A percentile compares a stretch with the other conserved stretches of the same genome.
Conservation (phyloP, 2,797 vertebrate genomes). For the Pempheris klunzingeri region DNA sequence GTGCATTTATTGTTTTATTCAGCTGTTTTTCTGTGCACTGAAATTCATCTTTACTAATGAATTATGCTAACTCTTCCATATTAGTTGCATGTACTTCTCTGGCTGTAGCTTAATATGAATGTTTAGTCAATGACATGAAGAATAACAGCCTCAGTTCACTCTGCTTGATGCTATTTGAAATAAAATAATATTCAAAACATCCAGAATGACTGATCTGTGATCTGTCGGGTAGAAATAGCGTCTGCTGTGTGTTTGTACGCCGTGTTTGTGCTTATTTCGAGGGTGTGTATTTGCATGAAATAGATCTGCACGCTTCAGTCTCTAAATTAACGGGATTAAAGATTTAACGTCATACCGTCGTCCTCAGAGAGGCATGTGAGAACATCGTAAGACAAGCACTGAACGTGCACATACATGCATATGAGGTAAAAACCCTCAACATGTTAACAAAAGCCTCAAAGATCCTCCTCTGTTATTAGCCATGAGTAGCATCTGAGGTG, state of each 20-base stretch:
- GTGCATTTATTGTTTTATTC: neutral
- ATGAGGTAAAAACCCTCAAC: too few species aligned
- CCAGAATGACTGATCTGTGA: too few species aligned
- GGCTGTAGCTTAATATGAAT: neutral
- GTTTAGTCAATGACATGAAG: neutral
- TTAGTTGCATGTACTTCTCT: neutral
- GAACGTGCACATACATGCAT: neutral
- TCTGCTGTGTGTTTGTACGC: neutral
- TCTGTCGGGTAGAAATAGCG: neutral
- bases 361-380: neutral
- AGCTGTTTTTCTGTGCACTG: neutral
- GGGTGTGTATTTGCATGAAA: constrained; percentile 13
- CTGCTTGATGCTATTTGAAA: neutral
- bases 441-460: constrained; percentile 16
- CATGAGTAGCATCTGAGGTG: constrained; percentile 12
- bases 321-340: constrained; percentile 43
- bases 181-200: constrained; percentile 57
- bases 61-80: neutral
- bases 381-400: neutral
- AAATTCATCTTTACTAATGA: neutral
- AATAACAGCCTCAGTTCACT: neutral
- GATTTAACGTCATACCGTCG: constrained; percentile 19
- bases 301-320: constrained; percentile 3
- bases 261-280: neutral
- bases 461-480: neutral